phyloP scores from a whole-genome alignment of 2,888 invertebrate species.

The Uropetala carovei region DNA sequence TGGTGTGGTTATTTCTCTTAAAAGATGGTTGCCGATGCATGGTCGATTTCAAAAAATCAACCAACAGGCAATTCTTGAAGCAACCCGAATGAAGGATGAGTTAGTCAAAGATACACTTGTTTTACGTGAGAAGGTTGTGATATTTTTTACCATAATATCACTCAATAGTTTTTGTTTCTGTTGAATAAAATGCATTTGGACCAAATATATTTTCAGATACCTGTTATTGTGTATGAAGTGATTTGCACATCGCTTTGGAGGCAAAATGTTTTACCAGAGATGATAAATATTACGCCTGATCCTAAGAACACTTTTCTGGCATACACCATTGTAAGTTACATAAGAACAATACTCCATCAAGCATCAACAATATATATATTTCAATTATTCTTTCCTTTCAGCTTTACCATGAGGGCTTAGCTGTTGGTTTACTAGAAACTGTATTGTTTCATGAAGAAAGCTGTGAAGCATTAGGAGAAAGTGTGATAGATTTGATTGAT shows the following conservation, averaged over 20 bases:
- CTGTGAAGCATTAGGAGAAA: slow-evolving; percentile 86
- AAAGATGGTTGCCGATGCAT: slow-evolving; percentile 89
- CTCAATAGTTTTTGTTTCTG: slow-evolving; percentile 29
- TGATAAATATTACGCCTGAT: slow-evolving; percentile 83
- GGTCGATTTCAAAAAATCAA: slow-evolving; percentile 89
- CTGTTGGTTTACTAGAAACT: slow-evolving; percentile 88
- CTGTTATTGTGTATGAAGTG: slow-evolving; percentile 88
- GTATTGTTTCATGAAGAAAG: slow-evolving; percentile 89
- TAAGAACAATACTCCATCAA: slow-evolving; percentile 72
- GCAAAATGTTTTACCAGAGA: slow-evolving; percentile 85
- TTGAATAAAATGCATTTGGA: too few species aligned
- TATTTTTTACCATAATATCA: slow-evolving; percentile 65
- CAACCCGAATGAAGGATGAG: slow-evolving; percentile 87
- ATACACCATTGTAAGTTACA: slow-evolving; percentile 83
- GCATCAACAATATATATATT: slow-evolving; percentile 64
- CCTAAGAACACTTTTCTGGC: slow-evolving; percentile 85
- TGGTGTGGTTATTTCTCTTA: slow-evolving; percentile 68
- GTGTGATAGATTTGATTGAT: slow-evolving; percentile 88
- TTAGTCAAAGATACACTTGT: slow-evolving; percentile 89
- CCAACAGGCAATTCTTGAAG: slow-evolving; percentile 92
- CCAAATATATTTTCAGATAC: slow-evolving; percentile 77
- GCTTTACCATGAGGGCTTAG: slow-evolving; percentile 88
- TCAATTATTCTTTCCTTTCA: slow-evolving; percentile 70
- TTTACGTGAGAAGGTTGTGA: slow-evolving; percentile 83
- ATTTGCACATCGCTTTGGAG: slow-evolving; percentile 92